These are phyloP conservation scores for Myotis lucifugus DNA, from an alignment of 2,113 vertebrate genomes.

Conservation along the genomic window DNA sequence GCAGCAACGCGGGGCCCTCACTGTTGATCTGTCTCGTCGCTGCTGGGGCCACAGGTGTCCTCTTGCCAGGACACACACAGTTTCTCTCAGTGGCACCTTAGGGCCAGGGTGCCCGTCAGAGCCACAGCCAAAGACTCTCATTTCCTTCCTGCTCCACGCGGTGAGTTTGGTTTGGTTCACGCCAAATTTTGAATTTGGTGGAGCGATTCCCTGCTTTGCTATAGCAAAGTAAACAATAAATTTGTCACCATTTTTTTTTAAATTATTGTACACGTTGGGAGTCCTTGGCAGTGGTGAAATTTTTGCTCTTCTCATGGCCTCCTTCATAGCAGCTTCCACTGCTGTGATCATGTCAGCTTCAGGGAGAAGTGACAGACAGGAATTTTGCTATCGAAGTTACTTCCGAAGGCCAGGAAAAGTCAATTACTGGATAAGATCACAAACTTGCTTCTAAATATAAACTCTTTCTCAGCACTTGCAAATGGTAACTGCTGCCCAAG, in stretches of 20 bases:
- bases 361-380: constrained; percentile 54
- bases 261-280: not conserved
- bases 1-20: not conserved
- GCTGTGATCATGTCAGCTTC: constrained; percentile 47
- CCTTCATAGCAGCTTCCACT: constrained; percentile 36
- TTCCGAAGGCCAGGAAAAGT: constrained; percentile 64
- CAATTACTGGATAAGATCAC: constrained; percentile 66
- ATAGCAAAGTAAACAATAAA: not conserved
- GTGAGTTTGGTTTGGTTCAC: not conserved
- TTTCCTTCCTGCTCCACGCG: not conserved
- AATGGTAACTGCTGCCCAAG: constrained; percentile 23
- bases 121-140: not conserved
- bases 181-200: constrained; percentile 1
- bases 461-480: constrained; percentile 45
- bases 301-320: not conserved
- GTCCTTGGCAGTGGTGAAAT: not conserved
- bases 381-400: constrained; percentile 58
- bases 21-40: not conserved
- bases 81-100: not conserved
- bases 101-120: not conserved
- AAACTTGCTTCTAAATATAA: constrained; percentile 64
- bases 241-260: not conserved
- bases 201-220: not conserved
- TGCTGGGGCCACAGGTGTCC: not conserved
- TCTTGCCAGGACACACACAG: not conserved